These are phyloP conservation scores for Brenthis daphne DNA, from an alignment of 2,888 invertebrate genomes.

Conservation along the genomic window DNA sequence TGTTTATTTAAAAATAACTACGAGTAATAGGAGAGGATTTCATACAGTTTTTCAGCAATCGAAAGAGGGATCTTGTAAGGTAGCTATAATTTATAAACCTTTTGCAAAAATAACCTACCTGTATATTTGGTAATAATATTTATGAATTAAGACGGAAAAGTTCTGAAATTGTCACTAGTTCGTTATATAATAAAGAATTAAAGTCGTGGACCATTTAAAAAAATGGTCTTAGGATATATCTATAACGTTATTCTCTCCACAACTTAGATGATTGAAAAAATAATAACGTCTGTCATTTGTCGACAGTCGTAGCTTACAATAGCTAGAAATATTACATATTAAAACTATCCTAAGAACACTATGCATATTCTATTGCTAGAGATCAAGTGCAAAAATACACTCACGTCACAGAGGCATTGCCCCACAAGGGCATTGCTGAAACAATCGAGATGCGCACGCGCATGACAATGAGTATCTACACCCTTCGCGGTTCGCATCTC, in stretches of 20 bases:
- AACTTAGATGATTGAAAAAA: background rate
- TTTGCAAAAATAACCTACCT: too few species aligned
- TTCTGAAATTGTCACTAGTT: too few species aligned
- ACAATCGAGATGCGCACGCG: slow-evolving; percentile 44
- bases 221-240: too few species aligned
- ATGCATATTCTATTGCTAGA: background rate
- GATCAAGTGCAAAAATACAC: slow-evolving; percentile 31
- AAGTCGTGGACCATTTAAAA: too few species aligned
- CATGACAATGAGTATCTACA: slow-evolving; percentile 58
- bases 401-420: slow-evolving; percentile 37
- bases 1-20: too few species aligned
- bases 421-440: slow-evolving; percentile 42
- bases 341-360: slow-evolving; percentile 15
- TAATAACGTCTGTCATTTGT: background rate
- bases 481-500: slow-evolving; percentile 53
- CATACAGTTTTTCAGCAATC: too few species aligned
- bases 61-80: too few species aligned
- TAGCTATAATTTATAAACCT: too few species aligned
- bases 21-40: too few species aligned
- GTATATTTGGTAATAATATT: too few species aligned
- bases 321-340: slow-evolving; percentile 20
- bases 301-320: background rate
- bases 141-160: too few species aligned
- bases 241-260: background rate
- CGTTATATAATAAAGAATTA: too few species aligned